Evolutionary conservation across 2,888 invertebrate species (phyloP).

Genomic region (Ichneumoninae sp.): DNA sequence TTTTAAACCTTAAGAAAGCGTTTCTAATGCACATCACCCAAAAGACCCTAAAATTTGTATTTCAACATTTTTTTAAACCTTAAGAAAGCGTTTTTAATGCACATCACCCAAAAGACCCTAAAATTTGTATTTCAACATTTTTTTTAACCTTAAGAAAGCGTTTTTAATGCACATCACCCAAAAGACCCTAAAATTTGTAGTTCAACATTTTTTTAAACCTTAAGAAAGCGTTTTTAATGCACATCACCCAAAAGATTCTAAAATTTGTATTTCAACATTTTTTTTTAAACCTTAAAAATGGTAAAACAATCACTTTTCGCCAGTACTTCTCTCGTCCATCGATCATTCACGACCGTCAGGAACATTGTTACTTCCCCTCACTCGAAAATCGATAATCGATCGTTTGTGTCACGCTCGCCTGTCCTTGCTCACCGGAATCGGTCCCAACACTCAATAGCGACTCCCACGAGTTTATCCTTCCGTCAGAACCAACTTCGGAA

Average conservation of each 20-base stretch:
- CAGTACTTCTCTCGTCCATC: neutral
- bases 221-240: neutral
- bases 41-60: too few relatives aligned
- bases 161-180: too few relatives aligned
- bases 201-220: too few relatives aligned
- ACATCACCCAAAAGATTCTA: neutral
- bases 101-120: too few relatives aligned
- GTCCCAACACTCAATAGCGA: neutral
- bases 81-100: too few relatives aligned
- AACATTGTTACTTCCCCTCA: conserved; percentile 13
- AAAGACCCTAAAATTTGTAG: too few relatives aligned
- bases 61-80: too few relatives aligned
- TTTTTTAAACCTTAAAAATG: too few relatives aligned
- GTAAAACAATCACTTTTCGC: neutral
- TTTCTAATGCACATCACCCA: too few relatives aligned
- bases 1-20: too few relatives aligned
- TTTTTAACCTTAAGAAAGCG: too few relatives aligned
- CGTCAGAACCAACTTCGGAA: conserved; percentile 21
- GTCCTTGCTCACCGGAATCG: neutral
- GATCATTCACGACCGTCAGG: conserved; percentile 20
- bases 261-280: neutral
- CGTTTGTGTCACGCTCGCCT: conserved; percentile 42
- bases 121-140: too few relatives aligned
- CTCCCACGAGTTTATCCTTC: conserved; percentile 16
- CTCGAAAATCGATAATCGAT: conserved; percentile 52